Evolutionary conservation across 2,888 invertebrate species (phyloP).

Genomic region (Autographa gamma): DNA sequence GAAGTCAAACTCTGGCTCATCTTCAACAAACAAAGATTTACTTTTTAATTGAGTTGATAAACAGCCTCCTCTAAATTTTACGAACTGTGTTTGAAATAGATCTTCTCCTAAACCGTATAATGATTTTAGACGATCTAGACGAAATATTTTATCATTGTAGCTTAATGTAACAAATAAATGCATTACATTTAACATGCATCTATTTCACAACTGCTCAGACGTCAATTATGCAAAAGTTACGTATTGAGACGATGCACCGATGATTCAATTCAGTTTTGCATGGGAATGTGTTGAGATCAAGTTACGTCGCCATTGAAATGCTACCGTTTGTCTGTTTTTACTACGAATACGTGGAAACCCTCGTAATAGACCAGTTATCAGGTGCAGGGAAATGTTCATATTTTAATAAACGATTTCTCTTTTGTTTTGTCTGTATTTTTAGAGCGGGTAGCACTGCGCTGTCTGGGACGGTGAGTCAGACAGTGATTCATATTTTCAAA

Average conservation of each 20-base stretch:
- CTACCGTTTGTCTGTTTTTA: slow-evolving; percentile 50
- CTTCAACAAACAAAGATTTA: no score
- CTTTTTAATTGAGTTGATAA: no score
- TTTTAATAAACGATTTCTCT: slow-evolving; percentile 35
- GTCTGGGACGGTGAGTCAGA: neutral
- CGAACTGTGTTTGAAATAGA: no score
- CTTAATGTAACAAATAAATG: neutral
- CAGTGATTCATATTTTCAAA: neutral
- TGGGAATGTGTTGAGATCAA: slow-evolving; percentile 60
- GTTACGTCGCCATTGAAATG: slow-evolving; percentile 58
- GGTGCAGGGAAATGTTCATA: slow-evolving; percentile 31
- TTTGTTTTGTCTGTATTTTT: neutral
- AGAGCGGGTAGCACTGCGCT: neutral
- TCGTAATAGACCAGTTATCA: slow-evolving; percentile 42
- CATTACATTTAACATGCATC: slow-evolving; percentile 16
- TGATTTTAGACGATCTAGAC: no score
- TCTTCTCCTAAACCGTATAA: no score
- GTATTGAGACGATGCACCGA: slow-evolving; percentile 18
- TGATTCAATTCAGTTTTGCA: slow-evolving; percentile 56
- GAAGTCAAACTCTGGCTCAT: no score
- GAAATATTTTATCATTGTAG: no score
- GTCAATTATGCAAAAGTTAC: slow-evolving; percentile 59
- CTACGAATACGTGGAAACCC: slow-evolving; percentile 52
- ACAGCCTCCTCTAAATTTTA: no score
- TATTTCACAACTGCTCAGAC: slow-evolving; percentile 40